Base-by-base conservation (phyloP, 2,888 invertebrate species). In the Teleogryllus oceanicus region DNA sequence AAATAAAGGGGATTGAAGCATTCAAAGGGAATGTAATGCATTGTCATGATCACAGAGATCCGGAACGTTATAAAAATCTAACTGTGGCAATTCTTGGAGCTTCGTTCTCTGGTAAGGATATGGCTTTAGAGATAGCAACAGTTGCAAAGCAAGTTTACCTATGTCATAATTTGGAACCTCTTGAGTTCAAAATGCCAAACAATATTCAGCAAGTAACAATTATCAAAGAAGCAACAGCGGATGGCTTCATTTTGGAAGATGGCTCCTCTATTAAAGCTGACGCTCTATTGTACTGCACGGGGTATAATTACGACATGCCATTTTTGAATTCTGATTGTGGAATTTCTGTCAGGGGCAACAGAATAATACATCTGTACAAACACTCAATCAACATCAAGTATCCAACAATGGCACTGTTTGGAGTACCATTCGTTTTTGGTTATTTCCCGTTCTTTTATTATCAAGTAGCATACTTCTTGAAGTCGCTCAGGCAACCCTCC, bases 401-500 rank as follows among this genome's bases (percentile, higher is more conserved):
- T 18, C 62, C 62, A 62, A 62, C 62, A 62, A 62, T 62, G 62
- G 62, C 62, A 62, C 13, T 62, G 16, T 13, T 62, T 13, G 62
- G 62, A 13, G n/a, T 62, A 12, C 62, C 62, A 13, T 62, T 18
- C 16, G n/a, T 62, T 18, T 13, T 62, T 11, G 62, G 13, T 62
- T n/a, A 13, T 18, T 62, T 62, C 10, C 62, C 62, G 16, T 18
- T 62, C 10, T 62, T 62, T n/a, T 62, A 1, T 62, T 62, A 62
- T n/a, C 62, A 62, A 62, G 62, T 62, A 62, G 62, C 62, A 62
- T n/a, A 18, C n/a, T 62, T 62, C 62, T 62, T 62, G 62, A n/a
- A 62, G 62, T 18, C 62, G 5, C 62, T 62, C 16, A 62, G 8
- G 8, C 3, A 11, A 62, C n/a, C 62, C 0, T 62, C 62, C 13